Evolutionary conservation across 2,113 vertebrate species (phyloP), one percentile per base, ranked within the genome.

Genomic region (Eretmochelys imbricata): DNA sequence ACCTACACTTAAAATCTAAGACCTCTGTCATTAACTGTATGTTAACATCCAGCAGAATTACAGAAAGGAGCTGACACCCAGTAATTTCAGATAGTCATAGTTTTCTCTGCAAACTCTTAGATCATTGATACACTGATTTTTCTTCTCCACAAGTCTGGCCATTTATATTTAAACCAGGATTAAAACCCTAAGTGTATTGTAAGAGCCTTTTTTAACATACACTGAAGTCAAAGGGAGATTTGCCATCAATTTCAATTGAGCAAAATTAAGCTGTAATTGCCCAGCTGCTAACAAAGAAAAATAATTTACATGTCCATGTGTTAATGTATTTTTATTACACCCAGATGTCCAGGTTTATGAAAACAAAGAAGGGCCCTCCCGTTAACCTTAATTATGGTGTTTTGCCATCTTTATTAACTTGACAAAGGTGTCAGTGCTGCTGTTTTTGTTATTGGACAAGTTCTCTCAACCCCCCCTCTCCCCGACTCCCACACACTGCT

Each of bases 41-140:
- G 94, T 93, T 91, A 95, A 91, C 89, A 85, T 82, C 42, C 42
- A 80, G n/a, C 4, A 14, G 59, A 96, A 83, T 94, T 82, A 87
- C 78, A 93, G 80, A 51, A 69, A 95, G 95, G 51, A 95, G 80
- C 94, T 89, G 65, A 59, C 82, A 94, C 89, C 87, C 86, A 87
- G 69, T 42, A 62, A 82, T 42, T 91, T 94, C 85, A 85, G 78
- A 22, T 53, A 31, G 16, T 95, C 93, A 24, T 0, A 1, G 51
- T 80, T 10, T 82, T 90, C 94, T 78, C 51, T 89, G 91, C 95
- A 95, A 95, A 96, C 93, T 89, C 75, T 89, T 84, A 65, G 95
- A 85, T 91, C 48, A 50, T 69, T 51, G 42, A 4, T 92, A 9
- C 49, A 38, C 10, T 82, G 81, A n/a, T 75, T 93, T 85, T 59